Conservation (phyloP, 2,797 vertebrate genomes). For the Chelon labrosus region DNA sequence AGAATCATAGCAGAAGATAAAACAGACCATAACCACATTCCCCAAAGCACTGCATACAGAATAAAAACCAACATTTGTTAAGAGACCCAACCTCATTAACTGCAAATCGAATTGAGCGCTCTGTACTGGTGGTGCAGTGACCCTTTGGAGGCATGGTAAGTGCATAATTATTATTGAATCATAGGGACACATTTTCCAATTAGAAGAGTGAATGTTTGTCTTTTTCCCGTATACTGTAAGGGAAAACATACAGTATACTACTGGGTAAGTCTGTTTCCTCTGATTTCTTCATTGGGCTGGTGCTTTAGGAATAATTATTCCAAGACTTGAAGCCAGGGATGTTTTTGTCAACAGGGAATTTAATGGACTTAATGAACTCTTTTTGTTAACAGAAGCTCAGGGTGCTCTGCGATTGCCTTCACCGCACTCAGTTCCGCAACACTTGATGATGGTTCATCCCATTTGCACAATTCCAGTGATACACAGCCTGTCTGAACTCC, state of each 20-base stretch:
- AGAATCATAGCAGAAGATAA: conserved; percentile 47
- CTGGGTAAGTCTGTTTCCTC: conserved; percentile 45
- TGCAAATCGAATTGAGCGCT: conserved; percentile 53
- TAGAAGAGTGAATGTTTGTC: conserved; percentile 60
- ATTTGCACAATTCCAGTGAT: conserved; percentile 61
- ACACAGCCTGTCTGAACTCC: conserved; percentile 45
- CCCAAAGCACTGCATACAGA: conserved; percentile 58
- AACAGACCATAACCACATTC: conserved; percentile 58
- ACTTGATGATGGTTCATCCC: conserved; percentile 54
- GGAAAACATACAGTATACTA: conserved; percentile 40
- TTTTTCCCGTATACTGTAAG: conserved; percentile 40
- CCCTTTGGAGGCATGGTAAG: conserved; percentile 56
- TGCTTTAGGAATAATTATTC: conserved; percentile 74
- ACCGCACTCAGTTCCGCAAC: conserved; percentile 55
- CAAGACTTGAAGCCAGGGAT: conserved; percentile 57
- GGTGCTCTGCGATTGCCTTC: conserved; percentile 69
- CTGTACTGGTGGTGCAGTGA: conserved; percentile 53
- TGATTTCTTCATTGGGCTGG: conserved; percentile 60
- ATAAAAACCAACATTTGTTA: conserved; percentile 61
- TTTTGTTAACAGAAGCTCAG: conserved; percentile 70
- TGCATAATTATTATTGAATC: conserved; percentile 73
- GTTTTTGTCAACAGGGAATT: conserved; percentile 72
- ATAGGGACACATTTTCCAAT: conserved; percentile 70
- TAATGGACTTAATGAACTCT: conserved; percentile 69
- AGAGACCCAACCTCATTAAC: conserved; percentile 70